Evolutionary conservation across 35 echinoderm and acorn worm species (phyloP), one percentile per base, ranked within the genome.

Genomic region (Strongylocentrotus purpuratus): DNA sequence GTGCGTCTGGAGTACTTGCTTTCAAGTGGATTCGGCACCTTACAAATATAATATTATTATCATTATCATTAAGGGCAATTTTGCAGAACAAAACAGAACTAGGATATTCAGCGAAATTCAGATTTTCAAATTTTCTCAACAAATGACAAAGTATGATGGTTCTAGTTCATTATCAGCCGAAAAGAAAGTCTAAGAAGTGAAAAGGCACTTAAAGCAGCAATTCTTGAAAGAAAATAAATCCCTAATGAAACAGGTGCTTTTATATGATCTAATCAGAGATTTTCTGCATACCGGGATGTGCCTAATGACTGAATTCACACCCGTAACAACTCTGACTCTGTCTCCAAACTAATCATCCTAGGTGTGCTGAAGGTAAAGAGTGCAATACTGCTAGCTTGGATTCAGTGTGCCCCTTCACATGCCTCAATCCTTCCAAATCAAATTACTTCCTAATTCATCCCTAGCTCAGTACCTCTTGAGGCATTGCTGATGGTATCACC

Each of bases 361-460:
- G 65, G 65, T 78, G 65, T 78, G 65, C 4, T 28, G 28, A 18
- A 78, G 7, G 65, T 78, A 78, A 78, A 78, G 4, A 78, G 65
- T 28, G 65, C 65, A n/a, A 78, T 78, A n/a, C 65, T 78, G 65
- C 65, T n/a, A n/a, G n/a, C 7, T 28, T 78, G 5, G 65, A 78
- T 78, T 78, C 20, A 22, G 28, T 22, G 2, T 28, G 28, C 65
- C 65, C 65, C 65, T 78, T 78, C 65, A n/a, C 22, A 78, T 22
- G 65, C 65, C 65, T 78, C 65, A 78, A 78, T 78, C 65, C 65
- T 78, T 78, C 65, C 65, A 78, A 78, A 78, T 78, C 65, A 78
- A 78, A 78, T 78, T 78, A 78, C 65, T 78, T 78, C 22, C 65
- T 78, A 78, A 78, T 78, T 78, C 65, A 78, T 78, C 65, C 65